Percentiles rank a stretch among this genome's conserved stretches.
These are phyloP conservation scores for Conus canariensis DNA, from an alignment of 2,888 invertebrate species.

Conservation along the genomic window DNA sequence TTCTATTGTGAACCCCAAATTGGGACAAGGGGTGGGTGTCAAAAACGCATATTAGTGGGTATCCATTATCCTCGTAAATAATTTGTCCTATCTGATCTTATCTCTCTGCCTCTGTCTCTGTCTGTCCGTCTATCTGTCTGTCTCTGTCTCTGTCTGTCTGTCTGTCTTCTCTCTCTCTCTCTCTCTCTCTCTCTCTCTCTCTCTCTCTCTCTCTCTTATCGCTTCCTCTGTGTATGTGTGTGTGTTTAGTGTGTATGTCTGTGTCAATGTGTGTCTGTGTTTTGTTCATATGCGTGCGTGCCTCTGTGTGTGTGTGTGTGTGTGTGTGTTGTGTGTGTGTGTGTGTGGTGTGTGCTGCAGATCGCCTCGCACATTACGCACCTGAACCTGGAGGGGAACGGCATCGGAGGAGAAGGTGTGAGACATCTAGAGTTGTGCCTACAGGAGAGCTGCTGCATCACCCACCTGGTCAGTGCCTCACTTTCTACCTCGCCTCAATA, in stretches of 20 bases:
- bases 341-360: conserved; percentile 50
- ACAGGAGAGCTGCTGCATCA: conserved; percentile 55
- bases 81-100: too few species aligned
- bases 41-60: too few species aligned
- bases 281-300: not conserved
- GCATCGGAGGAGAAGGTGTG: conserved; percentile 60
- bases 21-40: too few species aligned
- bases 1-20: too few species aligned
- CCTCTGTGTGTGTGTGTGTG: conserved; percentile 8
- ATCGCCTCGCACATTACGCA: conserved; percentile 58
- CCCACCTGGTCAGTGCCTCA: conserved; percentile 49
- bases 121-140: not conserved
- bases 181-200: not conserved
- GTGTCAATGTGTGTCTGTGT: not conserved
- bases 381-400: conserved; percentile 68
- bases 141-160: too few species aligned
- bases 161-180: not conserved
- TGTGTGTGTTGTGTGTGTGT: conserved; percentile 17
- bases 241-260: not conserved
- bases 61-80: too few species aligned
- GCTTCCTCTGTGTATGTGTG: not conserved
- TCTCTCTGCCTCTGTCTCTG: not conserved
- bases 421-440: conserved; percentile 60
- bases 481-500: not conserved
- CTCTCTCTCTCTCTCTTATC: too few species aligned